These are phyloP conservation scores for Gymnoscopelus braueri DNA, from an alignment of 2,797 vertebrate species.

Conservation along the genomic window DNA sequence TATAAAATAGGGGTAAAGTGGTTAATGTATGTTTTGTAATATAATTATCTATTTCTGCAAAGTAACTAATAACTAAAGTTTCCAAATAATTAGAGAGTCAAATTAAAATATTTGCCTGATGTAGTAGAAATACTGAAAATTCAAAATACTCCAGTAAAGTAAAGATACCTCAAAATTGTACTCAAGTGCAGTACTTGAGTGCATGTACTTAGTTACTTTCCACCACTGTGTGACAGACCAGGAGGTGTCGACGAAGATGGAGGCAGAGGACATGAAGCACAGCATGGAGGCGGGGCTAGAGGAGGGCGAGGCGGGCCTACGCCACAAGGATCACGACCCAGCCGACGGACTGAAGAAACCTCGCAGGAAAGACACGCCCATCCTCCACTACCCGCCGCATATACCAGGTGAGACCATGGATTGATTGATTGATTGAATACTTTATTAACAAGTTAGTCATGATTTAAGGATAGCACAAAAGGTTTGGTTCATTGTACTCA, in stretches of 20 bases:
- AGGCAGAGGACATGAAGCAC: constrained; percentile 18
- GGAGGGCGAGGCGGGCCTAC: constrained; percentile 69
- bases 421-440: no score
- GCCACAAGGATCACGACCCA: no score
- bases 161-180: not conserved
- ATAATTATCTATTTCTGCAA: no score
- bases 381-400: constrained; percentile 82
- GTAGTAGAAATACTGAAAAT: no score
- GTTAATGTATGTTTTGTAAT: no score
- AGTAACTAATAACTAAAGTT: no score
- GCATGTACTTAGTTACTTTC: not conserved
- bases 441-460: no score
- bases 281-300: constrained; percentile 22
- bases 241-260: constrained; percentile 7
- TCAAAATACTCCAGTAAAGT: not conserved
- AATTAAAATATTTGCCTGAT: no score
- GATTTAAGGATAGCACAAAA: not conserved
- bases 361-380: constrained; percentile 89
- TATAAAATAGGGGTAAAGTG: no score
- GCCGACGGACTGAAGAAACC: constrained; percentile 83
- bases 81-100: no score
- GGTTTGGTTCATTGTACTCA: not conserved
- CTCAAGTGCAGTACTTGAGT: no score
- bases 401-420: constrained; percentile 79
- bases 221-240: constrained; percentile 39